A percentile compares a stretch with the other conserved stretches of the same genome.
Conservation (phyloP, 2,888 invertebrate genomes). For the Drosophila formosana region DNA sequence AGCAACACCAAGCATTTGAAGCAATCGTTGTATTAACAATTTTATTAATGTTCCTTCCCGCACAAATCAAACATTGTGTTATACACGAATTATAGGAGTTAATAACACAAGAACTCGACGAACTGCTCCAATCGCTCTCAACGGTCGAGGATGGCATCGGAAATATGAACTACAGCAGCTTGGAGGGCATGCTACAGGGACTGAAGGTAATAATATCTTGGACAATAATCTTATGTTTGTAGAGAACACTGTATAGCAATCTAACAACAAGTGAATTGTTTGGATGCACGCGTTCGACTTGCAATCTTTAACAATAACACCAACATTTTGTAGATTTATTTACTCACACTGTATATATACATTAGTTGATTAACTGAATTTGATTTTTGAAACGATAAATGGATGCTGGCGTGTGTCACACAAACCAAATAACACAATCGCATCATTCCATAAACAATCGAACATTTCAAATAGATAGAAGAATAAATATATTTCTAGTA, state of each 20-base stretch:
- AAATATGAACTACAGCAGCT: conserved; percentile 89
- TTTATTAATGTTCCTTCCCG: conserved; percentile 55
- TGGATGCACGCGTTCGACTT: conserved; percentile 51
- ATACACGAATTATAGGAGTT: conserved; percentile 86
- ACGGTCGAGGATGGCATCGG: conserved; percentile 89
- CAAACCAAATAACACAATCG: conserved; percentile 72
- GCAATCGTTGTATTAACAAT: conserved; percentile 60
- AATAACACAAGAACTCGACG: conserved; percentile 89
- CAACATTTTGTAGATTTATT: conserved; percentile 16
- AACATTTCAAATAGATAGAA: conserved; percentile 52
- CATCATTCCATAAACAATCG: conserved; percentile 80
- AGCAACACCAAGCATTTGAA: conserved; percentile 14
- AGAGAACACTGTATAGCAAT: conserved; percentile 59
- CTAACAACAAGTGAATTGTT: conserved; percentile 56
- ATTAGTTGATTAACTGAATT: conserved; percentile 45
- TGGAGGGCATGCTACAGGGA: conserved; percentile 90
- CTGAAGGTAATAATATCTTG: conserved; percentile 87
- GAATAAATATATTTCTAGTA: conserved; percentile 6
- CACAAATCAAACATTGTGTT: conserved; percentile 36
- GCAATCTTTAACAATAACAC: conserved; percentile 17
- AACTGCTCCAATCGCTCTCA: conserved; percentile 89
- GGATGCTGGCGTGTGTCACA: conserved; percentile 80
- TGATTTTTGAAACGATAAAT: conserved; percentile 67
- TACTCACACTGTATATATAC: conserved; percentile 57
- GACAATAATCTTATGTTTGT: background rate